Evolutionary conservation across 1,140 invertebrate genomes (phyloP).

Genomic region (Phocides pigmalion): DNA sequence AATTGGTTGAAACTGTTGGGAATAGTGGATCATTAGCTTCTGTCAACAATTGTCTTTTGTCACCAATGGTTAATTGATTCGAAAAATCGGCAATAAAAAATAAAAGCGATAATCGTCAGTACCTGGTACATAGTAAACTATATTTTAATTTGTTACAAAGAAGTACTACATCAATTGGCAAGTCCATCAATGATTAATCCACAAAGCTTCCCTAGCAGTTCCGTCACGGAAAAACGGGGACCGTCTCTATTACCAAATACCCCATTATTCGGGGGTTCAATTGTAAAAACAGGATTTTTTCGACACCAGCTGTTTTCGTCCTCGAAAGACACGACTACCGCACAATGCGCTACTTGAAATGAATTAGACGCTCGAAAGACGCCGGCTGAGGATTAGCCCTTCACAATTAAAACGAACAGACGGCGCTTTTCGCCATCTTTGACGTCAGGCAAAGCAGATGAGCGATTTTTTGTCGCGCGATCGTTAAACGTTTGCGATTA

Average conservation of each 20-base stretch:
- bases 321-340: slow-evolving; percentile 40
- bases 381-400: slow-evolving; percentile 64
- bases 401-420: slow-evolving; percentile 71
- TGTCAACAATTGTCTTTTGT: too few relatives aligned
- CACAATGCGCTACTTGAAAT: slow-evolving; percentile 70
- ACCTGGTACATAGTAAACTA: too few relatives aligned
- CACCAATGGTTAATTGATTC: too few relatives aligned
- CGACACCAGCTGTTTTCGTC: slow-evolving; percentile 53
- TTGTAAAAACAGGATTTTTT: slow-evolving; percentile 44
- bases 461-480: slow-evolving; percentile 12
- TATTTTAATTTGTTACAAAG: too few relatives aligned
- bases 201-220: background rate
- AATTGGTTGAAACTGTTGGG: too few relatives aligned
- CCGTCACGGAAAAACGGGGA: slow-evolving; percentile 33
- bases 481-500: background rate
- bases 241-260: slow-evolving; percentile 1
- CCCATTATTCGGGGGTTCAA: slow-evolving; percentile 18
- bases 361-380: slow-evolving; percentile 70
- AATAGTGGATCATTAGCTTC: too few relatives aligned
- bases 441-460: slow-evolving; percentile 40
- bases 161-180: too few relatives aligned
- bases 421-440: slow-evolving; percentile 58
- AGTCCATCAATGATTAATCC: too few relatives aligned
- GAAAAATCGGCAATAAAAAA: too few relatives aligned
- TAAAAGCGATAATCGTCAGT: too few relatives aligned